Conservation (phyloP, 2,113 vertebrate species). For the Gasterosteus nipponicus region DNA sequence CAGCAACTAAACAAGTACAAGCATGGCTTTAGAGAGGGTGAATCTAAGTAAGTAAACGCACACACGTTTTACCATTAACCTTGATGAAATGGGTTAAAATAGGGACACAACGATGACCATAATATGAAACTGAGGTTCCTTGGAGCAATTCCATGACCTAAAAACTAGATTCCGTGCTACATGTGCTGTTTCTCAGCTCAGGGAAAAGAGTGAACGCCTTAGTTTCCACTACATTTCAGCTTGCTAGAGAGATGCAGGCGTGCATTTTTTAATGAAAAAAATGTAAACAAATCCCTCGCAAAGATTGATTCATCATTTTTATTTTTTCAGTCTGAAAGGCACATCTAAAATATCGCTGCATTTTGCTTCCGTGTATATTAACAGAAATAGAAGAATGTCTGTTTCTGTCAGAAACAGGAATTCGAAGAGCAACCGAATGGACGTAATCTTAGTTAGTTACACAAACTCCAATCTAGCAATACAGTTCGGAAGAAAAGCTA, state of each 20-base stretch:
- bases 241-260: background rate
- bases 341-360: background rate
- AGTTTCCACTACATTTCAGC: background rate
- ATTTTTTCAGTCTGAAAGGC: background rate
- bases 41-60: background rate
- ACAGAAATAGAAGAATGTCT: background rate
- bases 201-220: background rate
- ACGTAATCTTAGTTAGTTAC: background rate
- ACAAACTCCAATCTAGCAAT: background rate
- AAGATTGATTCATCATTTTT: background rate
- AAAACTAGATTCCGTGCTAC: conserved; percentile 9
- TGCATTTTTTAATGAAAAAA: background rate
- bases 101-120: background rate
- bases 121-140: conserved; percentile 1
- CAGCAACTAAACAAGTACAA: background rate
- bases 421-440: background rate
- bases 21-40: background rate
- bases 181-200: conserved; percentile 28
- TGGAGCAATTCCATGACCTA: conserved; percentile 19
- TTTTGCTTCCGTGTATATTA: background rate
- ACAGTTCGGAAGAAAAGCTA: background rate
- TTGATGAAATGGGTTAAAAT: background rate
- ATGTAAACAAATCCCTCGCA: background rate
- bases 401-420: background rate
- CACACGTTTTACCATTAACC: background rate